A percentile compares a stretch with the other conserved stretches of the same genome.
These are phyloP conservation scores for Metacarcinus magister DNA, from an alignment of 2,888 invertebrate species.

Conservation along the genomic window DNA sequence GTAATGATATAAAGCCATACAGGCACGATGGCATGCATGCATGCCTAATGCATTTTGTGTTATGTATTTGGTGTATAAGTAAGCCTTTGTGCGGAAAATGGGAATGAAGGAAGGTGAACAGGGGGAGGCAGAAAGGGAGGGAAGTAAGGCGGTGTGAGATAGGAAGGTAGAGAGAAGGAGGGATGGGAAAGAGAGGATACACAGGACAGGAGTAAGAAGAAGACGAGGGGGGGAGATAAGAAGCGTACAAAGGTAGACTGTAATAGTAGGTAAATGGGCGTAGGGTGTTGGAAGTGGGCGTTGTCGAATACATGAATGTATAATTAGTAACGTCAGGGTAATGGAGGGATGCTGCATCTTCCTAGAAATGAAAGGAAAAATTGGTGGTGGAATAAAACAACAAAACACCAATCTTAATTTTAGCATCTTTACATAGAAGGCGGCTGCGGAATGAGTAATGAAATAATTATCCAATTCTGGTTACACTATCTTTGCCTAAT, in stretches of 20 bases:
- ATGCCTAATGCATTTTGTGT: background rate
- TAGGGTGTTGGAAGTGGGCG: conserved; percentile 32
- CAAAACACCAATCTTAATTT: background rate
- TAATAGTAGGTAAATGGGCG: conserved; percentile 51
- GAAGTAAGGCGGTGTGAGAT: background rate
- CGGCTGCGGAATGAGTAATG: background rate
- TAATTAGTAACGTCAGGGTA: background rate
- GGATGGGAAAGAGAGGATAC: background rate
- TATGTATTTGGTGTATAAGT: background rate
- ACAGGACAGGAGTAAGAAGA: background rate
- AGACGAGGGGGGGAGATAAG: background rate
- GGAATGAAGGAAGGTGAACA: background rate
- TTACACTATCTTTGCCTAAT: background rate
- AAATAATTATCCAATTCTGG: background rate
- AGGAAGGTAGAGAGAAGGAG: background rate
- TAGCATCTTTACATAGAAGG: background rate
- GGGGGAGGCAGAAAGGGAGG: background rate
- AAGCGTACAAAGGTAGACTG: background rate
- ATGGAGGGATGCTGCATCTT: background rate
- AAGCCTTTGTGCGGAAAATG: background rate
- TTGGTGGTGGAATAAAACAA: background rate
- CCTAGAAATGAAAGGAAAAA: background rate
- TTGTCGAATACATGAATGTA: conserved; percentile 1
- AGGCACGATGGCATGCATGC: background rate
- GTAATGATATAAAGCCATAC: background rate